Base-by-base conservation (phyloP, 2,888 invertebrate species). In the Rhamnusium bicolor region DNA sequence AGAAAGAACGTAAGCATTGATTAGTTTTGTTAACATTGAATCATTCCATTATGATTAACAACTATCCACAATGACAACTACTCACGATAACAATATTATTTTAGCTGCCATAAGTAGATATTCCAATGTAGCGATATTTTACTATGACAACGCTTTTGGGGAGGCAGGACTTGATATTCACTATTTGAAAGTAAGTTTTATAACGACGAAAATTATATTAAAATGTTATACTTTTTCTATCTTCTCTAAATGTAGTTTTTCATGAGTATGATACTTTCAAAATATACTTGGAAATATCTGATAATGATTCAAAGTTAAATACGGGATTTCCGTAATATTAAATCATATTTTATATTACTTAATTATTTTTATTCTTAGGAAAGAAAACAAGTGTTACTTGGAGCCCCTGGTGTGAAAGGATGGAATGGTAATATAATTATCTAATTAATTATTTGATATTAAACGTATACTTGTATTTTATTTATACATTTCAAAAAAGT, bases 81-180 rank as follows among this genome's bases (percentile, higher is more conserved):
- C n/a, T n/a, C n/a, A n/a, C n/a, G n/a, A n/a, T n/a, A n/a, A n/a
- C 8, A 7, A 29, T 29, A 32, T 18, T 53, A 18, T 58, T 77
- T 65, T 58, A 75, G 77, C 32, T 19, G 8, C 24, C 1, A 69
- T 72, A 46, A 72, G 70, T n/a, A 61, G 29, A 24, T 21, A 21
- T 18, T 2, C 14, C 8, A n/a, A 2, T 2, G 24, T 29, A 27
- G 2, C 16, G 8, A 27, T n/a, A 18, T 8, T 10, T 32, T 77
- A 75, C 53, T 79, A 81, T 47, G 72, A 80, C 51, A 69, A 70
- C 71, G 81, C 65, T 1, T 79, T 75, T 68, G 78, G 74, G 32
- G 71, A 80, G 71, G 77, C 77, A 8, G 81, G 81, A 27, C 60
- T 80, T 51, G 80, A 79, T 71, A 51, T 79, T 47, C 62, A 74